Percentiles rank a stretch among this genome's conserved stretches.
These are phyloP conservation scores for Oscheius sp. DNA, from an alignment of 2,888 invertebrate genomes.

Conservation along the genomic window DNA sequence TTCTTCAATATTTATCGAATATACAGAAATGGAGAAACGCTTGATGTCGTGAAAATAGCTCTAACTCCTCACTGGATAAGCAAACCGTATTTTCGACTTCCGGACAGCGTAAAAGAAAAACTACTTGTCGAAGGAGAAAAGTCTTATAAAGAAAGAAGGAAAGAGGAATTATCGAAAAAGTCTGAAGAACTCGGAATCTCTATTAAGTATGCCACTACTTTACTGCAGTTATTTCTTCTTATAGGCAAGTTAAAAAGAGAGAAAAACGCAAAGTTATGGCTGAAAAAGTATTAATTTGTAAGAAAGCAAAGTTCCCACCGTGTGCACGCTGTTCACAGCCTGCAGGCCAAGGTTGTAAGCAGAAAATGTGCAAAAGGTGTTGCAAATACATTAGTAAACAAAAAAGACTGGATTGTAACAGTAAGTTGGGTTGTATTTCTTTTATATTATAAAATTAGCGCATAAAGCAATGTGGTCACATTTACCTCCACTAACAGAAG, in stretches of 20 bases:
- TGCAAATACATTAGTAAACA: constrained; percentile 58
- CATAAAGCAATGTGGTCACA: constrained; percentile 30
- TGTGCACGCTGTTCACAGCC: constrained; percentile 63
- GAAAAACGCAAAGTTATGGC: constrained; percentile 39
- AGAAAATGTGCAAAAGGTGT: constrained; percentile 62
- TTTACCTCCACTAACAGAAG: not conserved
- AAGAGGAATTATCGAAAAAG: constrained; percentile 39
- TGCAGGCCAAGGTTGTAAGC: constrained; percentile 57
- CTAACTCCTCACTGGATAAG: constrained; percentile 63
- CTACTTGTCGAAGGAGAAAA: constrained; percentile 41
- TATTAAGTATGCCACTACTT: constrained; percentile 34
- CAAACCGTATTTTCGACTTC: constrained; percentile 65
- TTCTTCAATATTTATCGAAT: not conserved
- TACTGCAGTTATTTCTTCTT: not conserved
- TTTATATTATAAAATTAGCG: constrained; percentile 31
- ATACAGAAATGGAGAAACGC: constrained; percentile 14
- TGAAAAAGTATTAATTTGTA: constrained; percentile 22
- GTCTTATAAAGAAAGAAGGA: constrained; percentile 43
- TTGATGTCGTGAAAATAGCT: constrained; percentile 51
- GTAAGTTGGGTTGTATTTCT: too few relatives aligned
- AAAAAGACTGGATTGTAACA: constrained; percentile 49
- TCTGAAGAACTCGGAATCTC: constrained; percentile 48
- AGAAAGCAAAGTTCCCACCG: constrained; percentile 32
- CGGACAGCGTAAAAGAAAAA: constrained; percentile 50
- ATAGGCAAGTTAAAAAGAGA: constrained; percentile 46